Evolutionary conservation across 2,113 vertebrate genomes (phyloP).

Genomic region (Tiliqua scincoides): DNA sequence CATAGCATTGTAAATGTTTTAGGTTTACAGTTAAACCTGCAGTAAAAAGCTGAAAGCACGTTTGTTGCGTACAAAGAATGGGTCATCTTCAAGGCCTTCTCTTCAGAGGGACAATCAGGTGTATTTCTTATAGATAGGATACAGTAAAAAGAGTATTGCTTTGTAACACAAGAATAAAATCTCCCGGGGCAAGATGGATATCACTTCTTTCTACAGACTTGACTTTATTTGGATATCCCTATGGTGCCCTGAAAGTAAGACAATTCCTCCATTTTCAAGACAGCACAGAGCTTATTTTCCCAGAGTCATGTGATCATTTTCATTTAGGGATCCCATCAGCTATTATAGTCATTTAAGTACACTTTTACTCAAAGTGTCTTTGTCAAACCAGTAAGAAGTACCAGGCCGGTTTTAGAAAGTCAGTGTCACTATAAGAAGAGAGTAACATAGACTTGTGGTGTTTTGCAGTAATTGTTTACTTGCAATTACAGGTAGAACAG

Average conservation of each 20-base stretch:
- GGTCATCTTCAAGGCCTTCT: background rate
- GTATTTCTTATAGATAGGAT: background rate
- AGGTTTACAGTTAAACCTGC: background rate
- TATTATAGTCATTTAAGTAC: background rate
- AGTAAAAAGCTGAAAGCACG: background rate
- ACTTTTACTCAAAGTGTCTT: background rate
- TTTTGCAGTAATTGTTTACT: background rate
- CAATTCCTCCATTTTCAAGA: too few species aligned
- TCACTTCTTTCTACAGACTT: background rate
- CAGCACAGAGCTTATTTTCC: too few species aligned
- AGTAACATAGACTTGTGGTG: background rate
- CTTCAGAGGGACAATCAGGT: conserved; percentile 16
- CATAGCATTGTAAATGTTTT: background rate
- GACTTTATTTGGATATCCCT: conserved; percentile 6
- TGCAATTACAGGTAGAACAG: background rate
- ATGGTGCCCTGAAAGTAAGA: background rate
- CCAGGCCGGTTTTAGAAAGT: background rate
- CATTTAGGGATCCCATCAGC: background rate
- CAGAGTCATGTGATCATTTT: background rate
- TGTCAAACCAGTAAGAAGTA: background rate
- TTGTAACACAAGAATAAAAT: background rate
- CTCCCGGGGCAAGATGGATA: background rate
- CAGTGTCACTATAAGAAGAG: background rate
- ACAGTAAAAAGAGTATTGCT: conserved; percentile 1
- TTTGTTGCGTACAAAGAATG: background rate